Conservation (phyloP, 1,140 invertebrate genomes). For the Conus ventricosus region DNA sequence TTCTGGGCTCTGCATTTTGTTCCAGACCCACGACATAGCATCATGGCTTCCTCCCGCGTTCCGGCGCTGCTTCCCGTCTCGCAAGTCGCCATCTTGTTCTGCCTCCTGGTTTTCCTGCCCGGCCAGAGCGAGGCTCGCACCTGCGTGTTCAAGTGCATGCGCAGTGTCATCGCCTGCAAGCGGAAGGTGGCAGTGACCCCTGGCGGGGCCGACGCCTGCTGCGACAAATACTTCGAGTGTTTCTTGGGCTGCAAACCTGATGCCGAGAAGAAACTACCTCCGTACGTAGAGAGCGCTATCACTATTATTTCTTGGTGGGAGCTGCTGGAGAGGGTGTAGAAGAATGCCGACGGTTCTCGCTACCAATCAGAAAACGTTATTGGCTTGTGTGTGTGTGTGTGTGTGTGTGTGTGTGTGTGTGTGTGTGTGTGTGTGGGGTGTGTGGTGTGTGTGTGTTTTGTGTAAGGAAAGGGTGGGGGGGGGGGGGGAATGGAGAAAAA, state of each 20-base stretch:
- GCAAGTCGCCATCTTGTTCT: not conserved
- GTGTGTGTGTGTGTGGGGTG: not conserved
- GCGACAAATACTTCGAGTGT: not conserved
- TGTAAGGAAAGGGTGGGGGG: not conserved
- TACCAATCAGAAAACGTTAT: not conserved
- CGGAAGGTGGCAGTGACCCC: not conserved
- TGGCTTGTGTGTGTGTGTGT: not conserved
- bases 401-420: not conserved
- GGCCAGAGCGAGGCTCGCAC: not conserved
- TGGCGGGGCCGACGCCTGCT: not conserved
- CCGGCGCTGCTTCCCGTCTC: not conserved
- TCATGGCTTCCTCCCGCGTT: no score
- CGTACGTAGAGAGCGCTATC: not conserved
- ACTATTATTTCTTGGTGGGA: not conserved
- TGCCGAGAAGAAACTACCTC: not conserved
- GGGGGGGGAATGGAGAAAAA: no score
- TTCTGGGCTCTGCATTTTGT: no score
- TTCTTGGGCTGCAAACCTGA: conserved; percentile 13
- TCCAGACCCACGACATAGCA: no score
- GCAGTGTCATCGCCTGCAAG: conserved; percentile 8
- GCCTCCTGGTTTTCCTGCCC: not conserved
- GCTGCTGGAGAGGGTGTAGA: not conserved
- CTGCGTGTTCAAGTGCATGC: conserved; percentile 26
- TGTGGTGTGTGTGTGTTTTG: not conserved
- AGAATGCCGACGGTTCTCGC: not conserved